Percentiles rank a stretch among this genome's conserved stretches.
Evolutionary conservation across 2,113 vertebrate species (phyloP).

Genomic region (Prietella phreatophila): DNA sequence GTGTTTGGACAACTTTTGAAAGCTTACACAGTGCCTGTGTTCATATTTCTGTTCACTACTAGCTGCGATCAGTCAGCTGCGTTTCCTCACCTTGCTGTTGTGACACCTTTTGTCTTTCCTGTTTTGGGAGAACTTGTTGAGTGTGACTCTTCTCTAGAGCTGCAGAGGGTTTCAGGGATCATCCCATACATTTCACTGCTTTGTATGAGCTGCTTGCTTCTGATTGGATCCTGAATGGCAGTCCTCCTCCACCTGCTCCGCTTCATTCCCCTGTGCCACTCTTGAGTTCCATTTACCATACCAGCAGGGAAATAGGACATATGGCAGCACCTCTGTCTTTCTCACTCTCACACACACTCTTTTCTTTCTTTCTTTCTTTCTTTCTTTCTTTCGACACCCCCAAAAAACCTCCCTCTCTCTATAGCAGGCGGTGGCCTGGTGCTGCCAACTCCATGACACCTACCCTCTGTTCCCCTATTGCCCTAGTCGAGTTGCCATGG

Average conservation of each 20-base stretch:
- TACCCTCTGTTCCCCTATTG: constrained; percentile 47
- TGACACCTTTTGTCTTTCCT: not conserved
- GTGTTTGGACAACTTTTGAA: constrained; percentile 24
- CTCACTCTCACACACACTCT: not conserved
- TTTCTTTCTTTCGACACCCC: not conserved
- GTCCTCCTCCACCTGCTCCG: constrained; percentile 55
- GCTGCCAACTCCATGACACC: constrained; percentile 46
- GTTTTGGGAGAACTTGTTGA: constrained; percentile 19
- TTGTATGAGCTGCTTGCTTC: constrained; percentile 50
- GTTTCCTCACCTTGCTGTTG: constrained; percentile 47
- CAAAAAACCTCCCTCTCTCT: not conserved
- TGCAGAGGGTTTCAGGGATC: constrained; percentile 36
- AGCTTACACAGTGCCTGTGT: constrained; percentile 51
- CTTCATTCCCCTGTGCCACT: constrained; percentile 62
- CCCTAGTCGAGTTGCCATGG: constrained; percentile 68
- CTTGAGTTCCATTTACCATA: constrained; percentile 53
- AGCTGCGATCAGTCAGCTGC: constrained; percentile 19
- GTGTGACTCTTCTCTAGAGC: constrained; percentile 9
- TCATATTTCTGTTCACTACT: constrained; percentile 48
- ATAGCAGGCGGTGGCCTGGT: constrained; percentile 28
- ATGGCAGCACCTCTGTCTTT: constrained; percentile 65
- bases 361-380: not conserved
- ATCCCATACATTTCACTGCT: constrained; percentile 51
- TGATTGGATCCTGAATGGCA: constrained; percentile 59
- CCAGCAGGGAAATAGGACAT: constrained; percentile 45